Conservation (phyloP, 2,888 invertebrate species). For the Epistrophe eligans region DNA sequence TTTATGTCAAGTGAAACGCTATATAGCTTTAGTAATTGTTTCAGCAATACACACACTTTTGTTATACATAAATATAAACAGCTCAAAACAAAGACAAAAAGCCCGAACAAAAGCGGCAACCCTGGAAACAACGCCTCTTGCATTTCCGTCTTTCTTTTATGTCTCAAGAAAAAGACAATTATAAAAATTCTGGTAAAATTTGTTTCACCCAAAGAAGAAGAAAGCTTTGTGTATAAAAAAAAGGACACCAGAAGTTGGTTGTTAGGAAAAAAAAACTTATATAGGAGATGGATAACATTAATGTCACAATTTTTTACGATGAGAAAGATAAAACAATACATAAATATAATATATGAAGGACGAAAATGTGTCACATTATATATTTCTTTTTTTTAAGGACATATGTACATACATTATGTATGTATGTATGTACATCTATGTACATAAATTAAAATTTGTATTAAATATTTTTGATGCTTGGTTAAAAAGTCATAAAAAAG, state of each 20-base stretch:
- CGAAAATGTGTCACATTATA: not conserved
- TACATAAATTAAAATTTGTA: no score
- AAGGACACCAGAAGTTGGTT: conserved; percentile 35
- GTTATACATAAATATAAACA: conserved; percentile 16
- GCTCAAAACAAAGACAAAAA: conserved; percentile 45
- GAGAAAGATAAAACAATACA: not conserved
- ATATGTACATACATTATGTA: no score
- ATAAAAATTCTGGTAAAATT: conserved; percentile 44
- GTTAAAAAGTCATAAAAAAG: no score
- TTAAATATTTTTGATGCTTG: no score
- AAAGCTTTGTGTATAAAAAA: conserved; percentile 35
- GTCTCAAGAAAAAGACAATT: conserved; percentile 58
- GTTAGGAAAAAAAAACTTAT: not conserved
- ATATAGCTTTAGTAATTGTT: not conserved
- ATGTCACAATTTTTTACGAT: conserved; percentile 26
- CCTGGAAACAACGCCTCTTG: conserved; percentile 51
- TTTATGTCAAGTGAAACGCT: conserved; percentile 57
- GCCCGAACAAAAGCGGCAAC: conserved; percentile 46
- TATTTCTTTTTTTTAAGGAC: not conserved
- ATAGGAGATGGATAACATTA: conserved; percentile 2
- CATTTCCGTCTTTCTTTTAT: conserved; percentile 45
- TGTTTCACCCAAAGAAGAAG: conserved; percentile 26
- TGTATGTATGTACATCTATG: no score
- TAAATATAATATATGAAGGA: conserved; percentile 7
- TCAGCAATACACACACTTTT: conserved; percentile 22